Conservation (phyloP, 2,888 invertebrate genomes). For the Odontothrips loti region DNA sequence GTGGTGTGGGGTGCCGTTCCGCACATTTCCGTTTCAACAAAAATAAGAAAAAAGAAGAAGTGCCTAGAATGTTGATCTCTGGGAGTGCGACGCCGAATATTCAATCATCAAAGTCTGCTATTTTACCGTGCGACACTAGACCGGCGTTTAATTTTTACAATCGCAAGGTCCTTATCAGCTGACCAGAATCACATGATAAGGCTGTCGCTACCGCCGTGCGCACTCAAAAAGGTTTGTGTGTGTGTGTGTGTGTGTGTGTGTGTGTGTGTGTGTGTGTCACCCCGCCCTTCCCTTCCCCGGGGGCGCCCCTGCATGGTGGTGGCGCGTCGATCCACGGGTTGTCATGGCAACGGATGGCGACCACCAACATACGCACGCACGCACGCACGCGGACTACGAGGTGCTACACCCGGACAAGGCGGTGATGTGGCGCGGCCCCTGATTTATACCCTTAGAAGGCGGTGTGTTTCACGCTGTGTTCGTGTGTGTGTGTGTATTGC, state of each 20-base stretch:
- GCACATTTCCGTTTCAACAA: too few species aligned
- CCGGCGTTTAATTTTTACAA: constrained; percentile 1
- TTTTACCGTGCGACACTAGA: too few species aligned
- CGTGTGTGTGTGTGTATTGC: neutral
- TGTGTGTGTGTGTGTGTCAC: neutral
- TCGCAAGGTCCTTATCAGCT: neutral
- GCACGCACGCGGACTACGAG: neutral
- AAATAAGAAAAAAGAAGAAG: too few species aligned
- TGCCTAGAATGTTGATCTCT: too few species aligned
- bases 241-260: too few species aligned
- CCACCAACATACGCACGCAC: neutral
- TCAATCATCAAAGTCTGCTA: too few species aligned
- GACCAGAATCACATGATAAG: neutral
- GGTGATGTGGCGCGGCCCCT: constrained; percentile 18
- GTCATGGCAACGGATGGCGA: neutral
- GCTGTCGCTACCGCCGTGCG: neutral
- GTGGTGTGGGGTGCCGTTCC: too few species aligned
- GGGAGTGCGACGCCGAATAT: too few species aligned
- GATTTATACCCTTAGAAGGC: constrained; percentile 1
- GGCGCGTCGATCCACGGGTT: neutral
- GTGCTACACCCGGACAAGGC: constrained; percentile 13
- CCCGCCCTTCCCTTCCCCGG: neutral
- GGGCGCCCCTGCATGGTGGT: neutral
- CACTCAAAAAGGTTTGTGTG: too few species aligned
- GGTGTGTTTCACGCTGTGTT: neutral